Evolutionary conservation across 1,140 invertebrate genomes (phyloP).

Genomic region (Heliconius nattereri): DNA sequence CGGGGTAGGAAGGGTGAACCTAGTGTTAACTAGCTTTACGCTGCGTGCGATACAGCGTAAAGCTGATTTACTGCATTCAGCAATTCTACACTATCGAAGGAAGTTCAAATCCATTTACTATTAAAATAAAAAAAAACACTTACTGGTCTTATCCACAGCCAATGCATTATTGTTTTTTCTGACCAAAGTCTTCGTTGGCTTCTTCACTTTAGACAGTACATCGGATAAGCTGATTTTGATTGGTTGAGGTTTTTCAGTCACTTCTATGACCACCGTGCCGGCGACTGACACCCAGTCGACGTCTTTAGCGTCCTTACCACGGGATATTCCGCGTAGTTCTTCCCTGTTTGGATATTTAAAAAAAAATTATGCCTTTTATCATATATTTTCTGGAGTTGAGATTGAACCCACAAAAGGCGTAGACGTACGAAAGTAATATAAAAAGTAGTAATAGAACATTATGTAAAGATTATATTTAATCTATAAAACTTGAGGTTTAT

Average conservation of each 20-base stretch:
- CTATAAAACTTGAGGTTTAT: no score
- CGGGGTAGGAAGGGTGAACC: no score
- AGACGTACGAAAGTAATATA: no score
- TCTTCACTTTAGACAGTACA: conserved; percentile 85
- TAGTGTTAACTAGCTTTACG: no score
- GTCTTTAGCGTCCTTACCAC: conserved; percentile 90
- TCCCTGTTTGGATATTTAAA: conserved; percentile 82
- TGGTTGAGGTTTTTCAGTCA: conserved; percentile 87
- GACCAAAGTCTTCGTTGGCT: conserved; percentile 82
- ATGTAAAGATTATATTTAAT: no score
- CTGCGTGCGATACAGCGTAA: no score
- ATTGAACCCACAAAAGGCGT: no score
- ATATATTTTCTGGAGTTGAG: no score
- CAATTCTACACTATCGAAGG: not conserved
- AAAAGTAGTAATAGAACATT: no score
- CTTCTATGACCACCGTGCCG: conserved; percentile 71
- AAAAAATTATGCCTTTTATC: no score
- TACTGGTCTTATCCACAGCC: conserved; percentile 80
- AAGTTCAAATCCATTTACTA: not conserved
- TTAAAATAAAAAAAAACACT: conserved; percentile 50
- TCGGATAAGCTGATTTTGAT: conserved; percentile 90
- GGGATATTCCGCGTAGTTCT: conserved; percentile 90
- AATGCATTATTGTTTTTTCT: conserved; percentile 78
- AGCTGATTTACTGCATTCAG: not conserved
- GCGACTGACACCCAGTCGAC: conserved; percentile 91